Base-by-base conservation (phyloP, 2,888 invertebrate species). In the Brachylomia viminalis region DNA sequence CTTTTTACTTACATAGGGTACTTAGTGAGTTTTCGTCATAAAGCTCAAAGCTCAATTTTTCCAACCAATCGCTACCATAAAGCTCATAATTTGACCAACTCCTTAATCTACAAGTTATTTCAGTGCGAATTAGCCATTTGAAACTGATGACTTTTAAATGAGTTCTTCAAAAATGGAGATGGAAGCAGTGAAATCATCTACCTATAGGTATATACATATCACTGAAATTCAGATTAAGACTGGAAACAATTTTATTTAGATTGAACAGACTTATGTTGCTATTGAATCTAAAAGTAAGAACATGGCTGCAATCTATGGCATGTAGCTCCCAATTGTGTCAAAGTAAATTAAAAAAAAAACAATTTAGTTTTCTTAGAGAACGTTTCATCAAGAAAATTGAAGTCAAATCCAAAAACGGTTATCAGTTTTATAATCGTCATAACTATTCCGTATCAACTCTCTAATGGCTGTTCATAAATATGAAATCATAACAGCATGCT, bases 131-230 rank as follows among this genome's bases (percentile, higher is more conserved):
- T 38, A 58, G 42, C 68, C 77, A 82, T 77, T 82, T 77, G 20
- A 49, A 49, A 45, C 83, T 83, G 80, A 79, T 61, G 65, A 78
- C 79, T 72, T 78, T 83, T 65, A 83, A 79, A 81, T 78, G 62
- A 79, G 79, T 79, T 77, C 69, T 69, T 54, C 56, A 65, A 82
- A 82, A 82, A 82, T 59, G 65, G 47, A 69, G 62, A 67, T 38
- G 49, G 11, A 45, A 59, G 59, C 58, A 49, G 59, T 69, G 56
- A 82, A 76, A 77, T 77, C 52, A 64, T 64, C 52, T 23, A 23
- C n/a, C n/a, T n/a, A n/a, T n/a, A n/a, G n/a, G n/a, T 49, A 47
- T 1, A 54, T 17, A 75, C 8, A 27, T 75, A 47, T 75, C 62
- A 73, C 45, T 73, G 52, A 49, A 69, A 65, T 59, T 64, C 3